A percentile compares a stretch with the other conserved stretches of the same genome.
These are phyloP conservation scores for Blomia tropicalis DNA, from an alignment of 2,888 invertebrate genomes.

Conservation along the genomic window DNA sequence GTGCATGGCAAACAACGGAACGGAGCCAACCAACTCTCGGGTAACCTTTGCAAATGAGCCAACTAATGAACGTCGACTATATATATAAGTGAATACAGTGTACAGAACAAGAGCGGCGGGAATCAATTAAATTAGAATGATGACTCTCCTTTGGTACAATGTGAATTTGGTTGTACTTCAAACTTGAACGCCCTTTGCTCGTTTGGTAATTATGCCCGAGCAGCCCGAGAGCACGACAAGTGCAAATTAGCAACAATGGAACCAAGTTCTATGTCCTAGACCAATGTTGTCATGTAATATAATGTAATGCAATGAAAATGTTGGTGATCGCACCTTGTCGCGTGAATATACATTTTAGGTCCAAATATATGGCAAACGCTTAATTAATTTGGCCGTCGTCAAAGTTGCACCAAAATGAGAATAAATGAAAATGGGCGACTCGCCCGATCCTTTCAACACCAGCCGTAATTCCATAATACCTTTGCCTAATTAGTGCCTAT, in stretches of 20 bases:
- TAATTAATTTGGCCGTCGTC: no score
- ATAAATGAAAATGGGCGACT: no score
- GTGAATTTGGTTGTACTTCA: no score
- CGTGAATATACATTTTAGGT: no score
- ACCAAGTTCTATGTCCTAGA: background rate
- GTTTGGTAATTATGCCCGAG: background rate
- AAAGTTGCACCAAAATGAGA: no score
- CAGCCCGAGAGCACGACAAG: background rate
- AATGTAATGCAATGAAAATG: no score
- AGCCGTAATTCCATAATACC: background rate
- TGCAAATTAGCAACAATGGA: conserved; percentile 5
- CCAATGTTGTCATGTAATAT: background rate
- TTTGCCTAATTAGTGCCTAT: conserved; percentile 12
- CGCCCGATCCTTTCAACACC: no score
- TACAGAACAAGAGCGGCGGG: background rate
- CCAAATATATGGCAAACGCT: no score
- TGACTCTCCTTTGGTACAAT: no score
- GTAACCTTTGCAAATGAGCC: conserved; percentile 15
- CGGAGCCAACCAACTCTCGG: background rate
- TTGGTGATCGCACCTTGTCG: background rate
- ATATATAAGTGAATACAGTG: background rate
- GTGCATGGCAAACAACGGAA: background rate
- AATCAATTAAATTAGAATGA: conserved; percentile 4
- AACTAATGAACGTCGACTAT: background rate
- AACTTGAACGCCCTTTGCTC: background rate